Evolutionary conservation across 2,113 vertebrate genomes (phyloP).

Genomic region (Pseudorasbora parva): DNA sequence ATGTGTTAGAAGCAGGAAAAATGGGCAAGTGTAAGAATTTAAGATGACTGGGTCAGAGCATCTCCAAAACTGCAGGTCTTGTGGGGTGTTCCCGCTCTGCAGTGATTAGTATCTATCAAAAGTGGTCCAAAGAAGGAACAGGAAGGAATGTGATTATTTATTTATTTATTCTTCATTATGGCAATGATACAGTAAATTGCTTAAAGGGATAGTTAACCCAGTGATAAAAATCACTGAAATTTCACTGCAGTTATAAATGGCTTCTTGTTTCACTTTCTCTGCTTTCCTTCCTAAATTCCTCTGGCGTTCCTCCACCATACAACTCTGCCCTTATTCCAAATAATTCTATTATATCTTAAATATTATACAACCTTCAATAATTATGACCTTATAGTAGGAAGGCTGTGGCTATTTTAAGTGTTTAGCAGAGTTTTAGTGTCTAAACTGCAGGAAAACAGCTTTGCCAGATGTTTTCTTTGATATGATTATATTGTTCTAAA

Average conservation of each 20-base stretch:
- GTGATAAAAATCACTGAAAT: too few relatives aligned
- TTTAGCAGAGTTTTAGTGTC: neutral
- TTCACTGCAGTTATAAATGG: too few relatives aligned
- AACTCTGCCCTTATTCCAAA: neutral
- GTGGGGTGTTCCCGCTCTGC: too few relatives aligned
- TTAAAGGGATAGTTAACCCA: too few relatives aligned
- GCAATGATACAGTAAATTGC: neutral
- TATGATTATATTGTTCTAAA: neutral
- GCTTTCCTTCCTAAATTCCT: neutral
- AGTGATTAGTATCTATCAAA: too few relatives aligned
- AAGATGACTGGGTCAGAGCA: too few relatives aligned
- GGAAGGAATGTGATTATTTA: too few relatives aligned
- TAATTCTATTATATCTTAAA: neutral
- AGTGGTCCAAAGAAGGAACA: too few relatives aligned
- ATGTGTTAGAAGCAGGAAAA: too few relatives aligned
- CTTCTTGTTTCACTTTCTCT: neutral
- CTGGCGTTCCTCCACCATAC: neutral
- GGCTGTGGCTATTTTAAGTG: neutral
- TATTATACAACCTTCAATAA: conserved; percentile 14
- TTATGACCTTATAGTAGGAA: neutral
- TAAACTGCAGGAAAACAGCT: neutral
- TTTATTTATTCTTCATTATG: neutral
- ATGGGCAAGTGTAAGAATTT: too few relatives aligned
- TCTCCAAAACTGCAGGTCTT: too few relatives aligned
- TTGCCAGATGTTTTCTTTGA: neutral